Evolutionary conservation across 2,888 invertebrate species (phyloP), one percentile per base, ranked within the genome.

Genomic region (Caenorhabditis sp.): DNA sequence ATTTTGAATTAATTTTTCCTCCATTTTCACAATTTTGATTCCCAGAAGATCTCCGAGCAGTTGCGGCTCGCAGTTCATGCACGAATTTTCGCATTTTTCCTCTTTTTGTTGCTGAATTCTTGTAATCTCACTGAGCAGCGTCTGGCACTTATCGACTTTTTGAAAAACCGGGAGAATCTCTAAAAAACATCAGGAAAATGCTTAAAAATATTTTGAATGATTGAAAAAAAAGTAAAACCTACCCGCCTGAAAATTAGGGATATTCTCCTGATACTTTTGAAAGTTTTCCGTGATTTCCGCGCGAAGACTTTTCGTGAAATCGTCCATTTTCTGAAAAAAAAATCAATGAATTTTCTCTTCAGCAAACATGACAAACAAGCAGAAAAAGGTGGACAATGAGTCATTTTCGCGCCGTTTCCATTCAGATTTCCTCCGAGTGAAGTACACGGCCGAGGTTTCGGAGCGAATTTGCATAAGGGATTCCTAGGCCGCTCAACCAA

Each of bases 361-460:
- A 18, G 47, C 47, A 47, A 47, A 47, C 47, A 47, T n/a, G n/a
- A 47, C 2, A 18, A 28, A 69, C 4, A n/a, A n/a, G n/a, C n/a
- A n/a, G n/a, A n/a, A n/a, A n/a, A n/a, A n/a, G n/a, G n/a, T 1
- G 26, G 44, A 9, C 15, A 64, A 15, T 77, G 68, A 76, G 56
- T 76, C 76, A 76, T 32, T 32, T 67, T 67, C 74, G 58, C 67
- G 74, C 67, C 74, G 22, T 22, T 61, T 58, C 22, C 4, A 18
- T 53, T 47, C 32, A 47, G 53, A 62, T 24, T 55, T 50, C n/a
- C 44, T 74, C 44, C 67, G 53, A 53, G 67, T 44, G 67, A 60
- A 76, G n/a, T 67, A 67, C 67, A 76, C 37, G 61, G 4, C 4
- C 15, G 4, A 11, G 11, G 6, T 58, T 11, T 18, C 37, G 47